Percentiles rank a stretch among this genome's conserved stretches.
Conservation (phyloP, 2,113 vertebrate species). For the Argyrosomus japonicus region DNA sequence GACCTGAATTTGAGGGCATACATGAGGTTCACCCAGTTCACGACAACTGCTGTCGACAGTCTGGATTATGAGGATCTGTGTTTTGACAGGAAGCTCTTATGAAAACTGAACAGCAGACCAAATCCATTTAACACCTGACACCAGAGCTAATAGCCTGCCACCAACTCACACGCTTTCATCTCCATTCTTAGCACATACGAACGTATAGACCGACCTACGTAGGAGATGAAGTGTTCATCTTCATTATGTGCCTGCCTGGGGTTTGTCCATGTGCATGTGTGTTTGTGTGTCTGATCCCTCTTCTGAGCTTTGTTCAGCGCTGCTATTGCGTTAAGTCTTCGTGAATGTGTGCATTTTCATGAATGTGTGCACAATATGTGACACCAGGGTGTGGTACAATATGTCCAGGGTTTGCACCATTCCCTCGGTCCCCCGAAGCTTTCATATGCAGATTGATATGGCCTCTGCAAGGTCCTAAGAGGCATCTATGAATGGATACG, state of each 20-base stretch:
- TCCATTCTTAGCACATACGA: constrained; percentile 34
- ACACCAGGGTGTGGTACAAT: constrained; percentile 13
- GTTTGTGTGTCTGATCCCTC: background rate
- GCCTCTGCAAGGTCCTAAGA: constrained; percentile 2
- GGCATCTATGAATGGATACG: constrained; percentile 33
- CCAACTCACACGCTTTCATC: constrained; percentile 38
- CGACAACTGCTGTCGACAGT: constrained; percentile 18
- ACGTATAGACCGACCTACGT: background rate
- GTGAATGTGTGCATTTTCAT: constrained; percentile 12
- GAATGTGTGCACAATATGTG: constrained; percentile 21
- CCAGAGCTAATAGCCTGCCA: constrained; percentile 50
- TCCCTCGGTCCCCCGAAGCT: background rate
- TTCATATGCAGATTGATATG: constrained; percentile 7
- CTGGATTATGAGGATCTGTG: constrained; percentile 58
- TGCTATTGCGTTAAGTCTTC: constrained; percentile 23
- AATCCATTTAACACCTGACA: constrained; percentile 60
- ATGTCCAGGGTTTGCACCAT: constrained; percentile 45
- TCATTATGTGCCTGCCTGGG: constrained; percentile 12
- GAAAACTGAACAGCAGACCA: constrained; percentile 30
- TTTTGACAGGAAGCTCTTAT: constrained; percentile 48
- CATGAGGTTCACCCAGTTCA: constrained; percentile 30
- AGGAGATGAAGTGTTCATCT: constrained; percentile 25
- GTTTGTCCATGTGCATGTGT: background rate
- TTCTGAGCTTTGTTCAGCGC: constrained; percentile 6
- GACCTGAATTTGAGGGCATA: background rate